phyloP scores from a whole-genome alignment of 2,113 vertebrate genomes.

The Budorcas taxicolor region DNA sequence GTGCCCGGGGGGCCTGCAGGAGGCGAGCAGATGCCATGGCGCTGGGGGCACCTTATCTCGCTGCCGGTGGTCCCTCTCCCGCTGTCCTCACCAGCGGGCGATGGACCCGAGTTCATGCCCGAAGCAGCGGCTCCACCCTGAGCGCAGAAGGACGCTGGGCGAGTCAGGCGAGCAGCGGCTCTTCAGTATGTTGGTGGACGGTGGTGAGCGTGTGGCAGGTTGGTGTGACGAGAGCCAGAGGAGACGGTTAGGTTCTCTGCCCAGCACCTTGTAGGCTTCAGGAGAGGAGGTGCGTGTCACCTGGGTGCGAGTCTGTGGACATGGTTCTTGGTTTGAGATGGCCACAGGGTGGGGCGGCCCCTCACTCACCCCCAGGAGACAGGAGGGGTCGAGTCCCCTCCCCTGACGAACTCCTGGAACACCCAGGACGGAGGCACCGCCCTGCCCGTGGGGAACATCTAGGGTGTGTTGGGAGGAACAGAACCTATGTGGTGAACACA shows the following conservation, averaged over 20 bases:
- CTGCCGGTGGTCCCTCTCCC: neutral
- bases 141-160: neutral
- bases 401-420: neutral
- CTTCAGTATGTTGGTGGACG: accelerated
- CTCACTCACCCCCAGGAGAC: neutral
- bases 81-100: neutral
- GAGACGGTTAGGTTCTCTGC: neutral
- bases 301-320: neutral
- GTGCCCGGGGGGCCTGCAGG: neutral
- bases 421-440: neutral
- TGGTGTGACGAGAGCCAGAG: neutral
- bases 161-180: neutral
- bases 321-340: neutral
- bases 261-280: neutral
- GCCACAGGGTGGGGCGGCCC: neutral
- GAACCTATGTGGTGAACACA: too few relatives aligned
- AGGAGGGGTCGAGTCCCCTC: neutral
- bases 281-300: neutral
- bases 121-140: neutral
- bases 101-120: too few relatives aligned
- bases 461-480: neutral
- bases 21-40: accelerated
- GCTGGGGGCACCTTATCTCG: neutral
- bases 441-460: neutral
- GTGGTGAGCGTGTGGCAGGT: neutral